Conservation (phyloP, 1,140 invertebrate genomes). For the Stenopsyche tienmushanensis region DNA sequence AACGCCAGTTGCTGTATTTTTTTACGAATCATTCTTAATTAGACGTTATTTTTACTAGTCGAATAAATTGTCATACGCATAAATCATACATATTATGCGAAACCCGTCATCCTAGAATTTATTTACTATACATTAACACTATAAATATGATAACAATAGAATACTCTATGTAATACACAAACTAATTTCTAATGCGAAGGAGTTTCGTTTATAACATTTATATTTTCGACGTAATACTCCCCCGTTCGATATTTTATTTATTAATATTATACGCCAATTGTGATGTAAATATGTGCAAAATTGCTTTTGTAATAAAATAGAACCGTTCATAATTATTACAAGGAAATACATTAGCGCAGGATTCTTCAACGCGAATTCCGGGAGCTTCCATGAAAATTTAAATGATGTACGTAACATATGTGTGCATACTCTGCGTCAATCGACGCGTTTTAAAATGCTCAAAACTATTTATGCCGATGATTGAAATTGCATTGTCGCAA, state of each 20-base stretch:
- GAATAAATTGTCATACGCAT: slow-evolving; percentile 16
- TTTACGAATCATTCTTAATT: slow-evolving; percentile 15
- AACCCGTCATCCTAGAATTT: slow-evolving; percentile 12
- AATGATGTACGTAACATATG: too few species aligned
- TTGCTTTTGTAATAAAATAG: slow-evolving; percentile 22
- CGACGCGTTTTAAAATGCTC: too few species aligned
- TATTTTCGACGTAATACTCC: neutral
- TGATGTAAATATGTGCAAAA: slow-evolving; percentile 35
- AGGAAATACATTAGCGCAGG: too few species aligned
- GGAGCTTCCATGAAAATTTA: too few species aligned
- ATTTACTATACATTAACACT: neutral
- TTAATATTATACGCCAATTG: slow-evolving; percentile 24
- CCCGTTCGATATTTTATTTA: neutral
- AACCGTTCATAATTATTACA: too few species aligned
- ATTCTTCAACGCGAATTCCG: too few species aligned
- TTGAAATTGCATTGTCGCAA: too few species aligned
- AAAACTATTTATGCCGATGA: too few species aligned
- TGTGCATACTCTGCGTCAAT: too few species aligned
- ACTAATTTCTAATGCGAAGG: too few species aligned
- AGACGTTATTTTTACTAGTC: slow-evolving; percentile 37
- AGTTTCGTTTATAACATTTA: neutral
- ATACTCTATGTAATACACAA: neutral
- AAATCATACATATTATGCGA: slow-evolving; percentile 8
- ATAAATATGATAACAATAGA: slow-evolving; percentile 2
- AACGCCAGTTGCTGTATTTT: slow-evolving; percentile 21